Base-by-base conservation (phyloP, 1,140 invertebrate species). In the Lepidurus apus region DNA sequence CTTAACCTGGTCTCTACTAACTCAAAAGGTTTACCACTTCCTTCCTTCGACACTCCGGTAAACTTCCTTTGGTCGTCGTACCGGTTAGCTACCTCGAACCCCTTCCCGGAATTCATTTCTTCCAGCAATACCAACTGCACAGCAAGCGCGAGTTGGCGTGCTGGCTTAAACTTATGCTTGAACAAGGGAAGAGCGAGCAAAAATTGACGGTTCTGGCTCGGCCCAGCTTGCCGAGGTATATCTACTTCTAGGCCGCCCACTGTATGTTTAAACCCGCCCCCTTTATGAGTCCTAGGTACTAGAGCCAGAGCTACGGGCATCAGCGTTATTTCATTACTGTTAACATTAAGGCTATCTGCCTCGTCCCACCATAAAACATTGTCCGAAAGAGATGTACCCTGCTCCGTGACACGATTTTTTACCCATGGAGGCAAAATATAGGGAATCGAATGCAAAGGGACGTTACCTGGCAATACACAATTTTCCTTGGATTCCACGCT, bases 401-500 rank as follows among this genome's bases (percentile, higher is more conserved):
- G 8, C 21, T 42, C 21, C 17, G 21, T 42, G 3, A 34, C 77
- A 8, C 34, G 17, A 21, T 77, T 53, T 44, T 21, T 11, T 21
- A n/a, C 44, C 77, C 77, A 77, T 11, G 43, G 13, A 10, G 47
- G 44, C 9, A 77, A 42, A 47, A 76, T 42, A 43, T 76, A 53
- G 21, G 53, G 77, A 80, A 74, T 75, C 24, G 78, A 79, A 76
- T 65, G 53, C 53, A 65, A 65, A 65, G 53, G 53, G 9, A 65
- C 53, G 17, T 82, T 82, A 86, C 85, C 83, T 79, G 83, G 81
- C 24, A 81, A 85, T 76, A 84, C 86, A 80, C 87, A 87, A 74
- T 83, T 86, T 78, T 83, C 85, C 80, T 86, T 85, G 7, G 85
- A 85, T 42, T 82, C 65, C 7, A 83, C 81, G 7, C 86, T 87